These are phyloP conservation scores for Malthinus flaveolus DNA, from an alignment of 2,888 invertebrate species.

Conservation along the genomic window DNA sequence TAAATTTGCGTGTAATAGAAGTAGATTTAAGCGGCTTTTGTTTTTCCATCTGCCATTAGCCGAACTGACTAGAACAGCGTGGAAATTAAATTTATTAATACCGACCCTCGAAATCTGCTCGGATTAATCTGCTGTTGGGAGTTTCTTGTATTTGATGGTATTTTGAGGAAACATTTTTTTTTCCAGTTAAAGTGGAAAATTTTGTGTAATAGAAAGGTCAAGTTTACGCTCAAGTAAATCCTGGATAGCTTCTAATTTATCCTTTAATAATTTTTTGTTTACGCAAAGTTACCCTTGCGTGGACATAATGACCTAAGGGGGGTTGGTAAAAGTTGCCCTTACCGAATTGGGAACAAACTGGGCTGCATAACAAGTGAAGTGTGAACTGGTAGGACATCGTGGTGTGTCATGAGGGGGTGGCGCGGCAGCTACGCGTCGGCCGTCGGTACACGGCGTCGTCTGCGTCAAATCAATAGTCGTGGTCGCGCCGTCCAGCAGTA, in stretches of 20 bases:
- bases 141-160: too few relatives aligned
- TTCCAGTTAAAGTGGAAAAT: too few relatives aligned
- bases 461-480: constrained; percentile 34
- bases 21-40: too few relatives aligned
- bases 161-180: too few relatives aligned
- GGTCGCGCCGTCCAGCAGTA: constrained; percentile 29
- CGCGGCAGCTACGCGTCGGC: constrained; percentile 33
- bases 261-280: constrained; percentile 23
- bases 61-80: too few relatives aligned
- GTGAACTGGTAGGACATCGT: constrained; percentile 28
- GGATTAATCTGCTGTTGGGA: too few relatives aligned
- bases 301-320: constrained; percentile 13
- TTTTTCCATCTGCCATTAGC: too few relatives aligned
- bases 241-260: constrained; percentile 16
- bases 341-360: constrained; percentile 18
- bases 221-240: constrained; percentile 24
- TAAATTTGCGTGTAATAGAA: too few relatives aligned
- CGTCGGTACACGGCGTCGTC: constrained; percentile 34
- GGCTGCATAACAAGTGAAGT: constrained; percentile 28
- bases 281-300: constrained; percentile 19
- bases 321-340: constrained; percentile 11
- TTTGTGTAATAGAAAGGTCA: constrained; percentile 25
- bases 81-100: too few relatives aligned
- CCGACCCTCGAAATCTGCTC: too few relatives aligned
- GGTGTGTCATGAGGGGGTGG: constrained; percentile 29